Evolutionary conservation across 2,888 invertebrate species (phyloP).

Genomic region (Lasiommata megera): DNA sequence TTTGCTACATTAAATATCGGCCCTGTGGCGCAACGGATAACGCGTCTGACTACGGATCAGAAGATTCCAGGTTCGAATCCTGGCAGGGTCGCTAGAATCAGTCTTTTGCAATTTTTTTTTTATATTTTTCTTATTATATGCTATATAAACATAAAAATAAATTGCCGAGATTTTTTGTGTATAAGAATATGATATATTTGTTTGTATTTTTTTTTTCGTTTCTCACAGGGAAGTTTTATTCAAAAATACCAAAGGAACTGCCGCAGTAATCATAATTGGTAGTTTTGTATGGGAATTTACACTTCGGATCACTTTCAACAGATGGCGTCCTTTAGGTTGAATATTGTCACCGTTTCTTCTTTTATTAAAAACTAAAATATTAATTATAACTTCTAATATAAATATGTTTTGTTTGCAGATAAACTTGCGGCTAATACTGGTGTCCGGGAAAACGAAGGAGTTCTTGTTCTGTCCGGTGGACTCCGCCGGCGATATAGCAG

Average conservation of each 20-base stretch:
- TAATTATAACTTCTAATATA: not conserved
- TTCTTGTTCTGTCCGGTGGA: conserved; percentile 98
- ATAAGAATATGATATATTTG: too few species aligned
- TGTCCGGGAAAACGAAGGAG: conserved; percentile 99
- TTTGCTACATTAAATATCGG: conserved; percentile 39
- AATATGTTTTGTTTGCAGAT: conserved; percentile 85
- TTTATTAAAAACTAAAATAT: too few species aligned
- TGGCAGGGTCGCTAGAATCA: conserved; percentile 75
- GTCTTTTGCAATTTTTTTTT: conserved; percentile 3
- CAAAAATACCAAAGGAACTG: too few species aligned
- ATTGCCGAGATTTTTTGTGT: too few species aligned
- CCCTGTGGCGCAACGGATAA: conserved; percentile 86
- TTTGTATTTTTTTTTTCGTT: too few species aligned
- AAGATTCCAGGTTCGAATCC: conserved; percentile 85
- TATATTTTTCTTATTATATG: not conserved
- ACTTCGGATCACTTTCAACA: too few species aligned
- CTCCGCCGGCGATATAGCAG: conserved; percentile 99
- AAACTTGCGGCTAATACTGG: conserved; percentile 98
- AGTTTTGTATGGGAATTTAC: too few species aligned
- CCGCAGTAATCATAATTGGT: too few species aligned
- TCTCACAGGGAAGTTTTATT: too few species aligned
- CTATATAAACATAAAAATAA: too few species aligned
- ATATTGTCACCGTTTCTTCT: too few species aligned
- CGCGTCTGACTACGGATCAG: conserved; percentile 88
- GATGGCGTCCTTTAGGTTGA: too few species aligned